phyloP scores from a whole-genome alignment of 1,140 invertebrate genomes.

The Battus philenor region DNA sequence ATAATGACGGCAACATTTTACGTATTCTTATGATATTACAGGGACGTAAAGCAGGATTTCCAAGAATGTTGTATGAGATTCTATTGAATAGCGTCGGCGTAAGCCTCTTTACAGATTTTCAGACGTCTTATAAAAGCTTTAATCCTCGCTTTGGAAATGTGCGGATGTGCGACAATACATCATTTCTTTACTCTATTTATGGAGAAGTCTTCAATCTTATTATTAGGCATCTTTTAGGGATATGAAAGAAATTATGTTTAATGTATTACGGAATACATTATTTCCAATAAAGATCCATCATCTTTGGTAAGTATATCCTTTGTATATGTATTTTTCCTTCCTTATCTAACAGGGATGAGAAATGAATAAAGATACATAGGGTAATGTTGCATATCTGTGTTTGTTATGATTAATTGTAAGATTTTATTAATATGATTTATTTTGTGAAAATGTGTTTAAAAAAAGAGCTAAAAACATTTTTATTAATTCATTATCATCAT shows the following conservation, averaged over 20 bases:
- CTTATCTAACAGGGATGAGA: no score
- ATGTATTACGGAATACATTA: slow-evolving; percentile 10
- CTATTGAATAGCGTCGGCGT: slow-evolving; percentile 46
- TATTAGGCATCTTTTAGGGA: slow-evolving; percentile 14
- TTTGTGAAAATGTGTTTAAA: no score
- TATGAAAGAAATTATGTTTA: slow-evolving; percentile 14
- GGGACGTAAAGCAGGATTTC: slow-evolving; percentile 37
- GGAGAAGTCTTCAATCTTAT: slow-evolving; percentile 16
- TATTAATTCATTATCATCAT: no score
- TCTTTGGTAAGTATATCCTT: slow-evolving; percentile 20
- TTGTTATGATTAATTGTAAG: no score
- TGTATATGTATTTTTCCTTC: no score
- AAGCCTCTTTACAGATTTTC: slow-evolving; percentile 61
- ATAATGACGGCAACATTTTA: slow-evolving; percentile 16
- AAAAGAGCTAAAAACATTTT: no score
- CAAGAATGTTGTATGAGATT: slow-evolving; percentile 49
- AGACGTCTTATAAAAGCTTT: slow-evolving; percentile 49
- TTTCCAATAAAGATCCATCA: slow-evolving; percentile 6
- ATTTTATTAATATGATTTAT: no score
- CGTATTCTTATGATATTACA: slow-evolving; percentile 33
- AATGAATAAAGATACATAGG: no score
- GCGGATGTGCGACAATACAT: slow-evolving; percentile 34
- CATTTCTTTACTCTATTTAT: slow-evolving; percentile 25
- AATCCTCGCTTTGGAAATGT: slow-evolving; percentile 40
- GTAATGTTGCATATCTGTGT: no score